These are phyloP conservation scores for Actias luna DNA, from an alignment of 2,888 invertebrate species.

Conservation along the genomic window DNA sequence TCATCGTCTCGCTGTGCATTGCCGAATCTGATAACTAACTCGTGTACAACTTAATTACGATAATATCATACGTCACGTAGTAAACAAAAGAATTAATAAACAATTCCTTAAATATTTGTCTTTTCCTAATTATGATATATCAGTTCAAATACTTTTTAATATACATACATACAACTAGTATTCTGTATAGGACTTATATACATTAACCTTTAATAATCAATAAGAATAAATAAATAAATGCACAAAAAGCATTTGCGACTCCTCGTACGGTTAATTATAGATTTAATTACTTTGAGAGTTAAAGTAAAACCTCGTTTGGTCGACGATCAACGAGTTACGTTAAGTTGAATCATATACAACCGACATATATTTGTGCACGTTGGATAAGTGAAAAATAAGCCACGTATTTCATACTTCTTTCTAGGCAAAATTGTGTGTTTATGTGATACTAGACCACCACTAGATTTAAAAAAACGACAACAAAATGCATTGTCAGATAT, in stretches of 20 bases:
- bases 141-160: not conserved
- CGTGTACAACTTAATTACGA: constrained; percentile 23
- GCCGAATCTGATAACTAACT: constrained; percentile 40
- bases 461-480: not conserved
- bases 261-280: no score
- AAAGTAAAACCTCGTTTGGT: not conserved
- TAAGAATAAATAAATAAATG: no score
- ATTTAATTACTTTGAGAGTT: not conserved
- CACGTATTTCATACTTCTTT: not conserved
- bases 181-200: no score
- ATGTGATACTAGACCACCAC: not conserved
- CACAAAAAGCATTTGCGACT: no score
- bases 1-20: constrained; percentile 53
- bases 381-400: not conserved
- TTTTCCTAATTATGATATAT: not conserved
- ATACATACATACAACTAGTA: no score
- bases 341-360: not conserved
- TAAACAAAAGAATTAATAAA: constrained; percentile 1
- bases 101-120: not conserved
- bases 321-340: not conserved
- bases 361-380: not conserved
- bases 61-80: not conserved
- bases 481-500: not conserved
- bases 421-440: not conserved
- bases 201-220: no score